phyloP scores from a whole-genome alignment of 2,888 invertebrate genomes.

The Hydraecia micacea region DNA sequence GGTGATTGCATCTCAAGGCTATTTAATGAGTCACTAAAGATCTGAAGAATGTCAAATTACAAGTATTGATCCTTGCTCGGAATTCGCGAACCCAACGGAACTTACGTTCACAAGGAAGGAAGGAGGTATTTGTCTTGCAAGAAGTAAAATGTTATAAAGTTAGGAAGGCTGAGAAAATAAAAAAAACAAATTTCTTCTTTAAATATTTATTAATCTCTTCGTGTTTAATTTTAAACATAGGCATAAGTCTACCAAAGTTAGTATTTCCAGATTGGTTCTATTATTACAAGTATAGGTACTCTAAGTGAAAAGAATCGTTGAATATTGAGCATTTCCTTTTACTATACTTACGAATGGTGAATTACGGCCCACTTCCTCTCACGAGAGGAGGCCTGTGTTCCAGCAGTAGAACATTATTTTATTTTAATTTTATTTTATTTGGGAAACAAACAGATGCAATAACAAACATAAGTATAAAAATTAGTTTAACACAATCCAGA shows the following conservation, averaged over 20 bases:
- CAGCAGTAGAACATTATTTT: not conserved
- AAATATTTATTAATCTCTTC: not conserved
- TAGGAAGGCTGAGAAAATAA: not conserved
- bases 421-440: too few relatives aligned
- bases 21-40: conserved; percentile 51
- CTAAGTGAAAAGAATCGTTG: not conserved
- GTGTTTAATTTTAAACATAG: not conserved
- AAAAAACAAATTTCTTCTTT: too few relatives aligned
- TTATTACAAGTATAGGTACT: not conserved
- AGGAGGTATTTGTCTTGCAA: conserved; percentile 12
- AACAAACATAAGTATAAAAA: too few relatives aligned
- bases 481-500: too few relatives aligned
- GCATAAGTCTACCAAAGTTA: not conserved
- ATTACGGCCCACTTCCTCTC: not conserved
- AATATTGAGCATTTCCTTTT: not conserved
- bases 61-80: conserved; percentile 22
- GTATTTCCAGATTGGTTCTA: not conserved
- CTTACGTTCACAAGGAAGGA: not conserved
- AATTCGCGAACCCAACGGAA: conserved; percentile 7
- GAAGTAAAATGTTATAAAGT: not conserved
- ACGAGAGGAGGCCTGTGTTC: not conserved
- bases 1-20: conserved; percentile 50
- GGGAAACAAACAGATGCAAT: too few relatives aligned
- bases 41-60: conserved; percentile 57
- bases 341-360: not conserved